Evolutionary conservation across 2,113 vertebrate species (phyloP).

Genomic region (Cnemophilus loriae): DNA sequence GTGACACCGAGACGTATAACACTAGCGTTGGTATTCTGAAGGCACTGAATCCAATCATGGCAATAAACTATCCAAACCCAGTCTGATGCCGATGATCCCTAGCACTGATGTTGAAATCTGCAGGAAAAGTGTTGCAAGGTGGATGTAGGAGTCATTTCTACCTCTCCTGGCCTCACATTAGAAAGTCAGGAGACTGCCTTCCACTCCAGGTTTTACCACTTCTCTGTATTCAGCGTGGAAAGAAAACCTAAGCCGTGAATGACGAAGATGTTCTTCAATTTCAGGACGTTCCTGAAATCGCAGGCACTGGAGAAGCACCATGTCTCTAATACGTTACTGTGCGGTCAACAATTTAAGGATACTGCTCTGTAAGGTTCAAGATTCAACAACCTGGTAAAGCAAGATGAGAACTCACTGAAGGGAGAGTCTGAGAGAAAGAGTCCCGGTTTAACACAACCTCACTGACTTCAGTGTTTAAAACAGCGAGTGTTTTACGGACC

Average conservation of each 20-base stretch:
- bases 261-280: background rate
- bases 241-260: fast-evolving
- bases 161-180: background rate
- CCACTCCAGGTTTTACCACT: background rate
- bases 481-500: fast-evolving
- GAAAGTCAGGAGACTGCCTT: background rate
- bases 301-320: background rate
- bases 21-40: background rate
- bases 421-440: background rate
- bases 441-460: background rate
- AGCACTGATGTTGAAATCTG: background rate
- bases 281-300: background rate
- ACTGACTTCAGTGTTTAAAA: background rate
- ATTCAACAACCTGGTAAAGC: background rate
- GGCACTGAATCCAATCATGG: fast-evolving
- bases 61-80: background rate
- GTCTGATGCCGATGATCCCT: background rate
- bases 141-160: background rate
- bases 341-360: fast-evolving
- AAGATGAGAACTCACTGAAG: background rate
- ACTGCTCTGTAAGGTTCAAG: fast-evolving
- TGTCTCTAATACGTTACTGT: fast-evolving
- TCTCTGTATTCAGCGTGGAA: background rate
- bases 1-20: fast-evolving
- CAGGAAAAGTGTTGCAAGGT: background rate